These are phyloP conservation scores for Gnathonemus longibarbis DNA, from an alignment of 2,113 vertebrate genomes.

Conservation along the genomic window DNA sequence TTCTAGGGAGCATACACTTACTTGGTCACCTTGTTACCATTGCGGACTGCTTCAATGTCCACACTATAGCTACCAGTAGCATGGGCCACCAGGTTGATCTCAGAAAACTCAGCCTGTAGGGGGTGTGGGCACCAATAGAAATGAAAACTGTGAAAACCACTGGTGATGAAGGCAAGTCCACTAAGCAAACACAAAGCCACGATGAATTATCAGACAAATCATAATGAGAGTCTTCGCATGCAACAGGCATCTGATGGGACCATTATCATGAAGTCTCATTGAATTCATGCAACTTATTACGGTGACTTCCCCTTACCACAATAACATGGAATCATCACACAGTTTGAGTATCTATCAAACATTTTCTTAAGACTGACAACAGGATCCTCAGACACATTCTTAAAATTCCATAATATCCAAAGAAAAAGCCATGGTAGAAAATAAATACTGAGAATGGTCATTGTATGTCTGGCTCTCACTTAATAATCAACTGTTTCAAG, in stretches of 20 bases:
- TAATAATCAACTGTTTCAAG: neutral
- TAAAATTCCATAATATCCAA: neutral
- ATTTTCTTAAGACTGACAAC: neutral
- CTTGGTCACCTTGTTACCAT: constrained; percentile 75
- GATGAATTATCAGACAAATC: neutral
- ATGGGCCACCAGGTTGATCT: constrained; percentile 78
- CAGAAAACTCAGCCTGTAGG: constrained; percentile 75
- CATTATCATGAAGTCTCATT: neutral
- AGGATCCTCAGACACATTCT: neutral
- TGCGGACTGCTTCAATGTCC: constrained; percentile 73
- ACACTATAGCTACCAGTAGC: constrained; percentile 73
- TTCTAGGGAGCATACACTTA: constrained; percentile 43
- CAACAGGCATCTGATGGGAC: neutral
- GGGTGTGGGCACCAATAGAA: constrained; percentile 26
- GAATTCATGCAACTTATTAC: neutral
- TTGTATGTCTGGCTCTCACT: neutral
- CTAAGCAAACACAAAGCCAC: neutral
- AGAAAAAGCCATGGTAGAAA: neutral
- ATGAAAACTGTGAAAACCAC: neutral
- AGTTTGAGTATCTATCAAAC: neutral
- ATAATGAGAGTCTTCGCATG: neutral
- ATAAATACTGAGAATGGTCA: neutral
- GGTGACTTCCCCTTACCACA: neutral
- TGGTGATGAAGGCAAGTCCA: neutral
- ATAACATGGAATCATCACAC: neutral